Evolutionary conservation across 2,113 vertebrate species (phyloP), one percentile per base, ranked within the genome.

Genomic region (Mus pahari): DNA sequence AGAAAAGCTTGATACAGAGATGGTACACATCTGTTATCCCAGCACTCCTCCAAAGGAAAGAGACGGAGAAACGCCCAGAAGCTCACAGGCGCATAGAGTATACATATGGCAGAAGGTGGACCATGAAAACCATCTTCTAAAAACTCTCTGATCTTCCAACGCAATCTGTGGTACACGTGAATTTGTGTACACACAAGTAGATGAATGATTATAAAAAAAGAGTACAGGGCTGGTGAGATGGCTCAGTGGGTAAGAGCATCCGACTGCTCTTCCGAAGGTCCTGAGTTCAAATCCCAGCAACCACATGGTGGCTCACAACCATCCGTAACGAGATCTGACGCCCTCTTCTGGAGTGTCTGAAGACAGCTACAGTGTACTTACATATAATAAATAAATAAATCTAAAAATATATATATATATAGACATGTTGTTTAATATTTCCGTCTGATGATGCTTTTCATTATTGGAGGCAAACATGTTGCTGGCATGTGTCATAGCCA

Each of bases 401-500:
- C n/a, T n/a, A n/a, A n/a, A n/a, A n/a, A n/a, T n/a, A n/a, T n/a
- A n/a, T n/a, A n/a, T n/a, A n/a, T n/a, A n/a, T n/a, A n/a, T n/a
- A n/a, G n/a, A n/a, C n/a, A n/a, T n/a, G n/a, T n/a, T n/a, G 4
- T 68, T 58, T 82, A 10, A 3, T 62, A 28, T 92, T 83, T 78
- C 64, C 5, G 8, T 74, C 53, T 86, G 28, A 45, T 4, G n/a
- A 10, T 17, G 14, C 71, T 70, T 82, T 92, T 66, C 36, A 36
- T 82, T 36, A 53, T n/a, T 26, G 58, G 77, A 73, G 22, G 17
- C 9, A 36, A 6, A n/a, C 20, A 17, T 55, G 73, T 17, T 10
- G 55, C 1, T 0, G 24, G 42, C 28, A 13, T 20, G 0, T 60
- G 33, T 36, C 20, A 7, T 31, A 16, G 36, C 12, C 16, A 3